These are phyloP conservation scores for Odontophorus gujanensis DNA, from an alignment of 2,113 vertebrate genomes.

Conservation along the genomic window DNA sequence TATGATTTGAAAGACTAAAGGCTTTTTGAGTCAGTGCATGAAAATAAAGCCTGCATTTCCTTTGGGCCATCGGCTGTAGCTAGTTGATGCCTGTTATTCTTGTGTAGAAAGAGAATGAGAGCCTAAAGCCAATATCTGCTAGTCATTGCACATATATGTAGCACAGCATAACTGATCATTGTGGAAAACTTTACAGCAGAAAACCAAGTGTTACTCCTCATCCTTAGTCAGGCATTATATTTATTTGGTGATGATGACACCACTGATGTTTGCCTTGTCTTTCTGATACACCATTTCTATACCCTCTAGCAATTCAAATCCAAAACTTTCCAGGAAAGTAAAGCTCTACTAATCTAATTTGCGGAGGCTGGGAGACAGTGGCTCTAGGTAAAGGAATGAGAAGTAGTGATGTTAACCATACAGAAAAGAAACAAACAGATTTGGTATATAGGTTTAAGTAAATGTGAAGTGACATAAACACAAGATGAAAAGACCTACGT, in stretches of 20 bases:
- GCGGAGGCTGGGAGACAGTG: not conserved
- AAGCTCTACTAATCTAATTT: not conserved
- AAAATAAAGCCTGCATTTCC: not conserved
- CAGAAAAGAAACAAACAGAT: not conserved
- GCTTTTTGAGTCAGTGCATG: not conserved
- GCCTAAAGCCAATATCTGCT: not conserved
- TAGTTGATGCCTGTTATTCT: not conserved
- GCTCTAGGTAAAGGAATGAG: not conserved
- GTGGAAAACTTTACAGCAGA: not conserved
- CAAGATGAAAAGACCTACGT: not conserved
- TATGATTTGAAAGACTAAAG: not conserved
- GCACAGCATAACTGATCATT: not conserved
- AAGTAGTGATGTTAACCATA: not conserved
- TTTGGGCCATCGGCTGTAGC: not conserved
- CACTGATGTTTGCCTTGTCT: not conserved
- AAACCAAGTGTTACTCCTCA: not conserved
- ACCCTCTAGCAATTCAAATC: not conserved
- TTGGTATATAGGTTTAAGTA: not conserved
- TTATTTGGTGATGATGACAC: not conserved
- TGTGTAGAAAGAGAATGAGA: not conserved
- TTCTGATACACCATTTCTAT: not conserved
- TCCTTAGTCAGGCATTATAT: not conserved
- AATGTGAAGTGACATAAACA: conserved; percentile 25
- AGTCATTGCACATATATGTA: not conserved
- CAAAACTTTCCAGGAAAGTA: not conserved